Conservation (phyloP, 2,113 vertebrate genomes). For the Rhinolophus sinicus region DNA sequence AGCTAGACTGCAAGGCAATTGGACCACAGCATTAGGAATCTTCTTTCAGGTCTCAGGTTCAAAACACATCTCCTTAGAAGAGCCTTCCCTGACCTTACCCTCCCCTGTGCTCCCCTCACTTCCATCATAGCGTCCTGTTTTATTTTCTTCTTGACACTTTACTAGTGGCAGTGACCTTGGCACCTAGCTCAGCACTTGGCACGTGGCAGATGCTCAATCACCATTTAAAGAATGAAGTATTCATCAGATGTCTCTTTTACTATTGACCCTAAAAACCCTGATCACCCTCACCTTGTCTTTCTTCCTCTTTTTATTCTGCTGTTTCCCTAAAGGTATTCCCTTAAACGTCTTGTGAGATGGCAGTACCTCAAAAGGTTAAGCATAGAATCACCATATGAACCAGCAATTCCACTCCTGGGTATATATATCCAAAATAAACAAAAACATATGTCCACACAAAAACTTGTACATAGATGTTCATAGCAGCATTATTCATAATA, state of each 20-base stretch:
- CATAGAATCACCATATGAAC: background rate
- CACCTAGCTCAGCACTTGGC: background rate
- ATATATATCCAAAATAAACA: background rate
- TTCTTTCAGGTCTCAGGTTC: background rate
- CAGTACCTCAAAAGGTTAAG: background rate
- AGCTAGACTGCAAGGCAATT: background rate
- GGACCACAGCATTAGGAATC: background rate
- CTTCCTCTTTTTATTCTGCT: background rate
- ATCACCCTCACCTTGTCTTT: background rate
- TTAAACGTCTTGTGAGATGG: background rate
- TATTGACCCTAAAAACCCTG: background rate
- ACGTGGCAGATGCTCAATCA: background rate
- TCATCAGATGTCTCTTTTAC: background rate
- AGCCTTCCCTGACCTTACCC: background rate
- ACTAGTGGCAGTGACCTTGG: background rate
- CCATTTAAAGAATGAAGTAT: background rate
- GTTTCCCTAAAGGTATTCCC: background rate
- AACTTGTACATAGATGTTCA: background rate
- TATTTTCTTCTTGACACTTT: background rate
- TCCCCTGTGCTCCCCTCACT: background rate
- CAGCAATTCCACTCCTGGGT: background rate
- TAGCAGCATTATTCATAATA: background rate
- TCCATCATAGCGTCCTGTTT: background rate
- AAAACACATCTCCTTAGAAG: background rate
- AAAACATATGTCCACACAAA: background rate